phyloP scores from a whole-genome alignment of 1,140 invertebrate genomes.

The Drosophila albomicans region DNA sequence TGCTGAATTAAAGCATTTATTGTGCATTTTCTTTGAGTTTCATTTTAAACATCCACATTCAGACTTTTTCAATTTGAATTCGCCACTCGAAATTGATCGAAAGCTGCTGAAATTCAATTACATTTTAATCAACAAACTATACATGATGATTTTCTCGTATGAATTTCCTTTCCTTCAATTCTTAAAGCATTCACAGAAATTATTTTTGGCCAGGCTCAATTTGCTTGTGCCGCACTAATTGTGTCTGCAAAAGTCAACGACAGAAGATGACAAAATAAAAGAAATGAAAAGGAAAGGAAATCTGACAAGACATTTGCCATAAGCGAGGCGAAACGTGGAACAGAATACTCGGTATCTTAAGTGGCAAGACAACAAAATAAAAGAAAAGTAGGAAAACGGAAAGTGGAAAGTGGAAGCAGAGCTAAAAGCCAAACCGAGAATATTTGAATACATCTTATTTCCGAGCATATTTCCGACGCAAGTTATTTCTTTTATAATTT shows the following conservation, averaged over 20 bases:
- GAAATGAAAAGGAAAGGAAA: slow-evolving; percentile 19
- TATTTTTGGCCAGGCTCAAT: slow-evolving; percentile 32
- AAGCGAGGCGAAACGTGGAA: slow-evolving; percentile 8
- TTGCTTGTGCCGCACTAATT: slow-evolving; percentile 52
- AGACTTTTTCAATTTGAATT: neutral
- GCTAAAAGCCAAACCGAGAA: slow-evolving; percentile 17
- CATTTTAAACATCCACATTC: neutral
- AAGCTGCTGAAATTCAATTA: neutral
- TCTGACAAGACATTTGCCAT: slow-evolving; percentile 36
- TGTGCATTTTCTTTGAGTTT: neutral
- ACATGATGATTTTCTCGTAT: neutral
- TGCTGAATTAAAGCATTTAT: slow-evolving; percentile 26
- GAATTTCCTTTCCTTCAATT: neutral
- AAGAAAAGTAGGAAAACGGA: slow-evolving; percentile 19
- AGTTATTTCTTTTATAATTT: slow-evolving; percentile 72
- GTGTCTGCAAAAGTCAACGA: slow-evolving; percentile 51
- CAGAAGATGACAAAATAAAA: slow-evolving; percentile 35
- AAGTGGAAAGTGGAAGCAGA: slow-evolving; percentile 33
- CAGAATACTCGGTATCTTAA: slow-evolving; percentile 13
- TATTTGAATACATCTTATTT: slow-evolving; percentile 62
- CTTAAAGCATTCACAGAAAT: slow-evolving; percentile 5
- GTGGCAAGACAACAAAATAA: slow-evolving; percentile 13
- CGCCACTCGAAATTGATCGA: no score
- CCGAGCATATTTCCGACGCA: slow-evolving; percentile 44
- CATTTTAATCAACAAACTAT: neutral